Base-by-base conservation (phyloP, 2,888 invertebrate species). In the Ornithoptera alexandrae region DNA sequence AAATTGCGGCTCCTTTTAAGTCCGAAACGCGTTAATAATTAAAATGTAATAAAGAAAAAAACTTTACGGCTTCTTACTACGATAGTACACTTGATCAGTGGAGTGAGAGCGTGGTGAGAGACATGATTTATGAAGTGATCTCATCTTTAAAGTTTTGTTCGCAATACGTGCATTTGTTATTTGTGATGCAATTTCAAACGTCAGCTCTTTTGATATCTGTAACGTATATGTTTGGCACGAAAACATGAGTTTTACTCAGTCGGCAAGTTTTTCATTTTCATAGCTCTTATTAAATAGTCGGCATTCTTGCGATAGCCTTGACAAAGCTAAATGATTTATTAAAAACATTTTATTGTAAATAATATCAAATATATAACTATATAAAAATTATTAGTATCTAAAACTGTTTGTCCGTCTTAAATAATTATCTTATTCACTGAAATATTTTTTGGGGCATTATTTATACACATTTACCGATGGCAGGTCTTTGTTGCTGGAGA, bases 71-170 rank as follows among this genome's bases (percentile, higher is more conserved):
- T 63, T 59, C 59, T 59, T 62, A 60, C 68, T 68, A 60, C 64
- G 60, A 53, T 30, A 53, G 42, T 56, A 60, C 67, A 61, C 61
- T 67, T 56, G 63, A 67, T 60, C 22, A 39, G 36, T 61, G 56
- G 22, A 39, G 17, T 22, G 20, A 39, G 56, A 17, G 58, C 24
- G 59, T 36, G 58, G 39, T 66, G 58, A 58, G 67, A 62, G 67
- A 60, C 67, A 70, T 70, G 70, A 70, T 70, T 70, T 67, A 67
- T 64, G 46, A 53, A 71, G 71, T 68, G 68, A 68, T 53, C 59
- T 71, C 65, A 71, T 71, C 65, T 53, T 50, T 30, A 50, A 50
- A 42, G 65, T 68, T 68, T 65, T 61, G 61, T 65, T 65, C 62
- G 61, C 67, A 53, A 57, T 67, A 68, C 71, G 65, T 50, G 68